These are phyloP conservation scores for Hedychridium roseum DNA, from an alignment of 2,888 invertebrate genomes.

Conservation along the genomic window DNA sequence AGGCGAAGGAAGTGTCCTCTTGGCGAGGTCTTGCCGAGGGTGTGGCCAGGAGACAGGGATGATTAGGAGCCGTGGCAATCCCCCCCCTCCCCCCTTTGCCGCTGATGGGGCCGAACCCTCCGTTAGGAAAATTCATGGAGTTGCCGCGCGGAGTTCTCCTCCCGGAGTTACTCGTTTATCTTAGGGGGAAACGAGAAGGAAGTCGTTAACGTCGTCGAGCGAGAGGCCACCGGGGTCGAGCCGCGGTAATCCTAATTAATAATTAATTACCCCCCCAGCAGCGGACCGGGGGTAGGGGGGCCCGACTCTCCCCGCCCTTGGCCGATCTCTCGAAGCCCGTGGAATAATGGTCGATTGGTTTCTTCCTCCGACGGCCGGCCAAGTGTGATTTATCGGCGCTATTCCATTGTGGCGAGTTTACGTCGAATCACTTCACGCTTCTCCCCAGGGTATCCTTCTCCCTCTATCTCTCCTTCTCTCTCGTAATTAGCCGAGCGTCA, in stretches of 20 bases:
- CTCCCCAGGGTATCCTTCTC: constrained; percentile 12
- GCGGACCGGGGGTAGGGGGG: too few species aligned
- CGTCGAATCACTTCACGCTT: constrained; percentile 7
- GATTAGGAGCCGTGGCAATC: constrained; percentile 57
- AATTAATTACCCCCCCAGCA: constrained; percentile 35
- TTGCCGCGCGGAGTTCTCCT: constrained; percentile 53
- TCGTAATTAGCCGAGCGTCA: too few species aligned
- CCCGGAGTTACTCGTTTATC: constrained; percentile 49
- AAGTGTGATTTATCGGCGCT: constrained; percentile 34
- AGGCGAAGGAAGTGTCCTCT: constrained; percentile 8
- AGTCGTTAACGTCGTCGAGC: constrained; percentile 13
- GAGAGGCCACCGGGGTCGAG: constrained; percentile 18
- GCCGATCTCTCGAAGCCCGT: constrained; percentile 13
- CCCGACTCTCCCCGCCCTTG: neutral
- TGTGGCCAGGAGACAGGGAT: constrained; percentile 54
- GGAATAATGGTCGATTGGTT: constrained; percentile 42
- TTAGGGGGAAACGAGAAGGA: constrained; percentile 31
- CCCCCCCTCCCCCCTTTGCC: too few species aligned
- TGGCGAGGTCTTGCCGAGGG: constrained; percentile 38
- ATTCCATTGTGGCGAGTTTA: constrained; percentile 29
- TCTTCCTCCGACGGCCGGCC: constrained; percentile 31
- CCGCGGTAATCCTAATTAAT: constrained; percentile 43
- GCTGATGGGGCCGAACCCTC: constrained; percentile 39
- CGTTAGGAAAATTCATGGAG: constrained; percentile 62
- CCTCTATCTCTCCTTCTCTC: neutral